phyloP scores from a whole-genome alignment of 2,888 invertebrate species.

The Anthophora plumipes region DNA sequence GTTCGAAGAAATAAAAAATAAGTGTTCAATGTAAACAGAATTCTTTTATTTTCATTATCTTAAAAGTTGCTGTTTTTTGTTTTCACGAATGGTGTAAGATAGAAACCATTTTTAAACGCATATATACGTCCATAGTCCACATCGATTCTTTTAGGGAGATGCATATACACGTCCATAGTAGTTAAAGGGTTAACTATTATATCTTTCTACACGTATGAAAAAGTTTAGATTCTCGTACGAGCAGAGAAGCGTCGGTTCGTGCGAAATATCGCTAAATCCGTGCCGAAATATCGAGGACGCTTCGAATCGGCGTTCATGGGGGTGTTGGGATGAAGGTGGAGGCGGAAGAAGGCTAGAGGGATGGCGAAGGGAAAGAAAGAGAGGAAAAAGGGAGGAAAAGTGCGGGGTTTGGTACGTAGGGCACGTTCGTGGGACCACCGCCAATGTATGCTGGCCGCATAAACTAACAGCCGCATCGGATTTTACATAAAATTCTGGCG shows the following conservation, averaged over 20 bases:
- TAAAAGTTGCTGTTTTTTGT: too few relatives aligned
- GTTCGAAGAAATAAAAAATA: too few relatives aligned
- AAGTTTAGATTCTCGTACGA: too few relatives aligned
- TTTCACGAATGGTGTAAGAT: too few relatives aligned
- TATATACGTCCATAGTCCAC: too few relatives aligned
- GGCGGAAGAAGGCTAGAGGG: slow-evolving; percentile 14
- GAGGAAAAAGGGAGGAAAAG: slow-evolving; percentile 73
- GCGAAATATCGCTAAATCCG: slow-evolving; percentile 45
- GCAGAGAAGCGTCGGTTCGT: slow-evolving; percentile 17
- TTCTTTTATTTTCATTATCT: too few relatives aligned
- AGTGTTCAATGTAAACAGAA: too few relatives aligned
- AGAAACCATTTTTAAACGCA: too few relatives aligned
- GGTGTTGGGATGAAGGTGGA: slow-evolving; percentile 57
- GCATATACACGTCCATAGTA: too few relatives aligned
- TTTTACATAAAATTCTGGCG: slow-evolving; percentile 84
- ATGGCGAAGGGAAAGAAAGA: slow-evolving; percentile 64
- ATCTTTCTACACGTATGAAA: too few relatives aligned
- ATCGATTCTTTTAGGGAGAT: too few relatives aligned
- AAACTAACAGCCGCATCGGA: slow-evolving; percentile 84
- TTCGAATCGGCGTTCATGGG: slow-evolving; percentile 54
- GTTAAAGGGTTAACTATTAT: too few relatives aligned
- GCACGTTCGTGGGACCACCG: slow-evolving; percentile 83
- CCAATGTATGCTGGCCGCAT: slow-evolving; percentile 84
- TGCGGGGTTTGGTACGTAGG: slow-evolving; percentile 82
- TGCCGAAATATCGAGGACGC: slow-evolving; percentile 68